Conservation (phyloP, 2,113 vertebrate species). For the Phalacrocorax pelagicus region DNA sequence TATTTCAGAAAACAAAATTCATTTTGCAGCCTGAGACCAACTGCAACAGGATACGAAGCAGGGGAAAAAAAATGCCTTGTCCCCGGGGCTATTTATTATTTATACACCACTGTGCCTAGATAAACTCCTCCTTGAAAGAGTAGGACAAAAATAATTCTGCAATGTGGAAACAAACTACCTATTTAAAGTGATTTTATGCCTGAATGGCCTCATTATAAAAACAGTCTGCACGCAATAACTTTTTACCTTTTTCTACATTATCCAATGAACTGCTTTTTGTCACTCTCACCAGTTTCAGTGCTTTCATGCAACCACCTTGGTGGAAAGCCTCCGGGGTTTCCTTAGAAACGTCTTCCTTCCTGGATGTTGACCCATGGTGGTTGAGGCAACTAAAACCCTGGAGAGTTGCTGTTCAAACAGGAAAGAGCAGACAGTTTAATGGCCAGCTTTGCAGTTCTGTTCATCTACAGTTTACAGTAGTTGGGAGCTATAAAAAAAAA, state of each 20-base stretch:
- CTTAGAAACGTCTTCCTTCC: conserved; percentile 83
- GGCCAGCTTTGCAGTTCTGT: conserved; percentile 75
- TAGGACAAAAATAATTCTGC: conserved; percentile 70
- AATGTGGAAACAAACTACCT: conserved; percentile 66
- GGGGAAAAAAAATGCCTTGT: conserved; percentile 26
- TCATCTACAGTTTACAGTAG: conserved; percentile 73
- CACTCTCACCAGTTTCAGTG: conserved; percentile 72
- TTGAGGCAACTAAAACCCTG: conserved; percentile 69
- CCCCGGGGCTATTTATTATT: conserved; percentile 64
- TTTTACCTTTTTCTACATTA: conserved; percentile 72
- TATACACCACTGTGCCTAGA: conserved; percentile 60
- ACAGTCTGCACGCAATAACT: conserved; percentile 54
- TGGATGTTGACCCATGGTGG: conserved; percentile 72
- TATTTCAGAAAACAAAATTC: conserved; percentile 48
- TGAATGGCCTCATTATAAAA: conserved; percentile 80
- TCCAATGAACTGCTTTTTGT: conserved; percentile 81
- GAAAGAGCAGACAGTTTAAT: conserved; percentile 83
- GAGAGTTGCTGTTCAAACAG: conserved; percentile 81
- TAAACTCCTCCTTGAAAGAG: conserved; percentile 70
- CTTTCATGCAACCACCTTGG: conserved; percentile 70
- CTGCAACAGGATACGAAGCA: conserved; percentile 24
- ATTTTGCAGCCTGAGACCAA: conserved; percentile 34
- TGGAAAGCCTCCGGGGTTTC: conserved; percentile 70
- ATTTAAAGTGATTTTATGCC: conserved; percentile 75
- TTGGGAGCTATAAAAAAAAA: conserved; percentile 44